Evolutionary conservation across 2,113 vertebrate species (phyloP), one percentile per base, ranked within the genome.

Genomic region (Piaya cayana): DNA sequence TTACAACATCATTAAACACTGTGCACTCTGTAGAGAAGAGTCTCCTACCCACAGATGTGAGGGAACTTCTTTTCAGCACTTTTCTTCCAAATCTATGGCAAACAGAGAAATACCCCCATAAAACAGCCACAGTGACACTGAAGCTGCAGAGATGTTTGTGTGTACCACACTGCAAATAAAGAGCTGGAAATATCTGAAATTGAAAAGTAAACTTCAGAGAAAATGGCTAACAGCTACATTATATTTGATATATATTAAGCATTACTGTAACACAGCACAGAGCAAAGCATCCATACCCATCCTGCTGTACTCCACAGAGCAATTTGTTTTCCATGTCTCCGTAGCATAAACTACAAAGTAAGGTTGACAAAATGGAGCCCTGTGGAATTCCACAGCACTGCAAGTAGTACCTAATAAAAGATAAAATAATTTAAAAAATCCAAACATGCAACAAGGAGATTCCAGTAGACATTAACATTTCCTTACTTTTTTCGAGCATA

Each of bases 271-370:
- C 21, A 89, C 23, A 90, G 30, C 27, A 77, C 10, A 65, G 32
- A 88, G 77, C 12, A 82, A 84, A 60, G 12, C 58, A 77, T 23
- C 15, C 96, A 17, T 97, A 99, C 98, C 99, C 99, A 78, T 98
- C 98, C 77, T 92, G 93, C 84, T 97, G 94, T 9, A 98, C 45
- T 37, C 97, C 95, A 30, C 71, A 27, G 27, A 99, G 96, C 29
- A 99, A 89, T 43, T 69, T 79, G 42, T 98, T 98, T 96, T 99
- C 99, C 99, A 99, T 99, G 97, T 99, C 98, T 37, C 98, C 99
- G 2, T 99, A 99, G 95, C 98, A 99, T 43, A 99, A 97, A 37
- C 98, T 99, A 97, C 99, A 99, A 36, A 99, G 98, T 87, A 99
- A 97, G 14, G 98, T 97, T 64, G 99, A 99, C 74, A 99, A 98